Evolutionary conservation across 1,140 invertebrate species (phyloP).

Genomic region (Whitmania pigra): DNA sequence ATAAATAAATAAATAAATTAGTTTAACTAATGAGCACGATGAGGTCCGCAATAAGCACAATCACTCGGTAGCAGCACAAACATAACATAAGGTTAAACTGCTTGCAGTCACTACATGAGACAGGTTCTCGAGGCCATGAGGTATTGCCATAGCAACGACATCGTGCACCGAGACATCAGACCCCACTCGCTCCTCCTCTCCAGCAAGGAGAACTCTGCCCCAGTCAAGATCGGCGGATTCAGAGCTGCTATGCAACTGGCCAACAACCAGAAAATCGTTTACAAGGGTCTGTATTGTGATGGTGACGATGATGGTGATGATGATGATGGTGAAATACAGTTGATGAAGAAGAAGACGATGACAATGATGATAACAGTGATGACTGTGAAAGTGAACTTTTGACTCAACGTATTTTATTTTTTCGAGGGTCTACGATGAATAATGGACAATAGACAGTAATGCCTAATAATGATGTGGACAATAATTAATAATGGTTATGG

Average conservation of each 20-base stretch:
- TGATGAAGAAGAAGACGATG: neutral
- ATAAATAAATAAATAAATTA: neutral
- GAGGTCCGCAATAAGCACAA: too few species aligned
- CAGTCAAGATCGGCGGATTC: constrained; percentile 93
- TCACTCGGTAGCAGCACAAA: neutral
- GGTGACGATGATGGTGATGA: neutral
- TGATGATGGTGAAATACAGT: neutral
- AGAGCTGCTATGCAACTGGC: constrained; percentile 78
- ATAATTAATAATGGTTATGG: too few species aligned
- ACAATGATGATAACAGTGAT: neutral
- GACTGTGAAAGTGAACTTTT: neutral
- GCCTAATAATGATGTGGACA: too few species aligned
- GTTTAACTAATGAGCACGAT: neutral
- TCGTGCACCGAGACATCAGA: constrained; percentile 87
- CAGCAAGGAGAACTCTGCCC: constrained; percentile 89
- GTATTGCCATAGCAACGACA: constrained; percentile 93
- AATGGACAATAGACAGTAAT: too few species aligned
- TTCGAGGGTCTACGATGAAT: too few species aligned
- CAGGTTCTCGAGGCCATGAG: constrained; percentile 84
- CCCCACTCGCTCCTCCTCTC: constrained; percentile 86
- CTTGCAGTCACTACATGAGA: constrained; percentile 82
- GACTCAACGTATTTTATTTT: too few species aligned
- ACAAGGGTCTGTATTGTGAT: neutral
- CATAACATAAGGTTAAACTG: neutral
- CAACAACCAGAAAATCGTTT: constrained; percentile 29